A percentile compares a stretch with the other conserved stretches of the same genome.
phyloP scores from a whole-genome alignment of 2,888 invertebrate species.

The Andrena bicolor region DNA sequence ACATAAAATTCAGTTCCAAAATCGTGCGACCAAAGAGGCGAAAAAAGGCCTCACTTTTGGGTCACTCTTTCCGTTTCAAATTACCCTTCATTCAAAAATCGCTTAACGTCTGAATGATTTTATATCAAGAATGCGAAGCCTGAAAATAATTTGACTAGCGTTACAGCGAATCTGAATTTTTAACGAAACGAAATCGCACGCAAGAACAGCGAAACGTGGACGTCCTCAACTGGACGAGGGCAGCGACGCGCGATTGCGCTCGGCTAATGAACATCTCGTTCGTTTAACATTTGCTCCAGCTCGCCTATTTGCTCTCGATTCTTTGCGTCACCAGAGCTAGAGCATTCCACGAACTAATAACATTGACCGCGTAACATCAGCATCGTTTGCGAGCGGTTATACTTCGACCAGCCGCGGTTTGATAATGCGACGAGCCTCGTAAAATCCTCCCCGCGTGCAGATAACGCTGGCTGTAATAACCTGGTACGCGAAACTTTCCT shows the following conservation, averaged over 20 bases:
- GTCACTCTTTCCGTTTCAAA: too few relatives aligned
- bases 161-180: background rate
- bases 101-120: too few relatives aligned
- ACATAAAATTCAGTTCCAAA: too few relatives aligned
- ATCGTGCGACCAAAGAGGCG: too few relatives aligned
- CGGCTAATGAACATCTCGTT: conserved; percentile 59
- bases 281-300: conserved; percentile 70
- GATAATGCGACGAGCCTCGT: conserved; percentile 54
- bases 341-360: conserved; percentile 69
- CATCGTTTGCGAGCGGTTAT: conserved; percentile 57
- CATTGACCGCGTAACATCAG: conserved; percentile 62
- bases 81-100: too few relatives aligned
- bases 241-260: conserved; percentile 31
- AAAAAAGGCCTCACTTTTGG: too few relatives aligned
- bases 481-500: conserved; percentile 3
- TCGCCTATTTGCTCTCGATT: conserved; percentile 59
- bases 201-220: conserved; percentile 6
- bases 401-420: conserved; percentile 30
- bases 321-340: conserved; percentile 63
- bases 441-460: conserved; percentile 45
- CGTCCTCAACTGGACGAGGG: conserved; percentile 26
- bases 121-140: too few relatives aligned
- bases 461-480: conserved; percentile 43
- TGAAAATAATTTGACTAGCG: too few relatives aligned
- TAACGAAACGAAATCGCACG: conserved; percentile 1